Evolutionary conservation across 2,888 invertebrate genomes (phyloP), one percentile per base, ranked within the genome.

Genomic region (Drosophila macrospina): DNA sequence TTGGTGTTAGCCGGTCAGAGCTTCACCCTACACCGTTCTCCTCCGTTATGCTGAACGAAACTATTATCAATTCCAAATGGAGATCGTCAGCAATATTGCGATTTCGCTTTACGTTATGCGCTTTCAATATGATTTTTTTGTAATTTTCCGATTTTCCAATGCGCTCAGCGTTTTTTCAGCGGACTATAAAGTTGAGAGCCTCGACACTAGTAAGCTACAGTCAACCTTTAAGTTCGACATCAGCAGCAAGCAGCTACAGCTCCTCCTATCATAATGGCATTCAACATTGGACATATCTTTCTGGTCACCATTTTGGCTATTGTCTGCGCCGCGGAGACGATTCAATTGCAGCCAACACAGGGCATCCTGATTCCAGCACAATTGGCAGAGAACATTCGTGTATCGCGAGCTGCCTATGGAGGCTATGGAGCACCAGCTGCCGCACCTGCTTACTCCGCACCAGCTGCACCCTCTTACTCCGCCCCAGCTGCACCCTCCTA

Each of bases 291-390:
- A 52, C 73, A 76, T 54, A 36, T 82, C 20, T 66, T 79, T 28
- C 32, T 86, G 68, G 69, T 65, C 61, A 55, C 62, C 45, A 24
- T 69, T 28, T 13, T 88, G 80, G 80, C 68, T 10, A 69, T 59
- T 8, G 41, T 48, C 36, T 61, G 74, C 55, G 51, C 67, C 2
- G 78, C 76, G 2, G 84, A 82, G 60, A 80, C 80, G n/a, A 90
- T 90, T 66, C 90, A 89, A 42, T 57, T 90, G 72, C 89, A 90
- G 68, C 86, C 90, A 16, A 84, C 89, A 0, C 90, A 88, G 34
- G 90, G 91, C 24, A 90, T 91, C 52, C 77, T 90, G n/a, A 90
- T 90, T 36, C 90, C 91, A 32, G 91, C 87, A 1, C 88, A 89
- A n/a, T 39, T 89, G 57, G 91, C 89, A 11, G 84, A 91, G 57